phyloP scores from a whole-genome alignment of 1,140 invertebrate species.

The Musca vetustissima region DNA sequence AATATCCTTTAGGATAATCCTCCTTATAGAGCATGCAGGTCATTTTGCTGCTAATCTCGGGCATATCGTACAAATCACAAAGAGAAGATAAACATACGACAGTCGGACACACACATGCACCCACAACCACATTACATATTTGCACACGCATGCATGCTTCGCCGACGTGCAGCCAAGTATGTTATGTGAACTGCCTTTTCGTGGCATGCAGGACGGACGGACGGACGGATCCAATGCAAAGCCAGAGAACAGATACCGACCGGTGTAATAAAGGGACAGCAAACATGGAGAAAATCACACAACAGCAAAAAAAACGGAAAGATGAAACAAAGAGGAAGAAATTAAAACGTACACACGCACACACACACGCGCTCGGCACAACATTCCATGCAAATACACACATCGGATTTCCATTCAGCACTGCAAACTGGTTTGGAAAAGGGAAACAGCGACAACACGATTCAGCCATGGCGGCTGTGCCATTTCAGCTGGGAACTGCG shows the following conservation, averaged over 20 bases:
- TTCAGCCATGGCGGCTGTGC: not conserved
- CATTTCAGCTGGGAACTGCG: constrained; percentile 6
- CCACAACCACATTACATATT: too few species aligned
- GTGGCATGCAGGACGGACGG: too few species aligned
- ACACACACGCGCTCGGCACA: not conserved
- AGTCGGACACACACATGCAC: too few species aligned
- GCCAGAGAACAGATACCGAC: not conserved
- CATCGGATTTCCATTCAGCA: constrained; percentile 54
- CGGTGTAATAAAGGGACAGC: not conserved
- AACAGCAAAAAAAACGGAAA: not conserved
- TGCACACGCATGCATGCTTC: too few species aligned
- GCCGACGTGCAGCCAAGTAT: too few species aligned
- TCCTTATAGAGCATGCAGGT: too few species aligned
- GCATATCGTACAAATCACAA: too few species aligned
- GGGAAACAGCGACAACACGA: constrained; percentile 47
- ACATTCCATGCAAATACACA: constrained; percentile 5
- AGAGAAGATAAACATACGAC: too few species aligned
- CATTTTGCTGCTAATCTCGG: too few species aligned
- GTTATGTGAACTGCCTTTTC: too few species aligned
- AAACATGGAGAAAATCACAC: not conserved
- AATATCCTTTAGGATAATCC: too few species aligned
- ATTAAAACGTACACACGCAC: not conserved
- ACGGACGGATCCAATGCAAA: too few species aligned
- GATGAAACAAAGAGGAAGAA: not conserved
- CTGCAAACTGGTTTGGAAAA: constrained; percentile 50